These are phyloP conservation scores for Drosophila insularis DNA, from an alignment of 1,140 invertebrate species.

Conservation along the genomic window DNA sequence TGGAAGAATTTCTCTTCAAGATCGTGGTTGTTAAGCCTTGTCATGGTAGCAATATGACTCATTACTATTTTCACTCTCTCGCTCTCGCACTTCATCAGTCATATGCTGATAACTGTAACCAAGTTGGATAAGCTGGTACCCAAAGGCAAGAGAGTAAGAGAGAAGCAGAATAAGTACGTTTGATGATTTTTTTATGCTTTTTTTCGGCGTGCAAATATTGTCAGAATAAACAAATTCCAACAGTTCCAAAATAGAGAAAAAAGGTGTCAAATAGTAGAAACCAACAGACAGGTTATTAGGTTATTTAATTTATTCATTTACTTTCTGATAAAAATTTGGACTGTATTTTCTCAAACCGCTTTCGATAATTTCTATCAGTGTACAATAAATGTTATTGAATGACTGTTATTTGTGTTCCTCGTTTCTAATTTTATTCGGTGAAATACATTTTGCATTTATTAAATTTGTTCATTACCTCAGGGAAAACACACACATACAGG, in stretches of 20 bases:
- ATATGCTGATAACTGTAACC: conserved; percentile 55
- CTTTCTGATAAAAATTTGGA: too few species aligned
- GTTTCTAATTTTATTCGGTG: background rate
- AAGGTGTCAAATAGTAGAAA: conserved; percentile 39
- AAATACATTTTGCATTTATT: conserved; percentile 4
- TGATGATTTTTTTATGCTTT: conserved; percentile 30
- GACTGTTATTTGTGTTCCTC: too few species aligned
- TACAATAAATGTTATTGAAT: too few species aligned
- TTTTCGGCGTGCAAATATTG: conserved; percentile 36
- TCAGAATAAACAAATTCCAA: conserved; percentile 42
- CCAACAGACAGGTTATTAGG: background rate
- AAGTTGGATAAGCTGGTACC: conserved; percentile 14
- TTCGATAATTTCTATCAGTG: background rate
- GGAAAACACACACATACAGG: conserved; percentile 1
- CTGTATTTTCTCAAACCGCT: too few species aligned
- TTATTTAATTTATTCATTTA: too few species aligned
- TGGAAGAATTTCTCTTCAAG: conserved; percentile 15
- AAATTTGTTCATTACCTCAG: conserved; percentile 14
- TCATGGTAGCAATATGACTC: conserved; percentile 48
- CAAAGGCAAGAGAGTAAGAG: conserved; percentile 11
- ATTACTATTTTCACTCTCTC: conserved; percentile 21
- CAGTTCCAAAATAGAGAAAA: conserved; percentile 14
- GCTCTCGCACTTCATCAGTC: background rate
- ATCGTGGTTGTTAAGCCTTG: conserved; percentile 35
- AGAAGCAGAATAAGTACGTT: conserved; percentile 9